Conservation (phyloP, 2,797 vertebrate species). For the Crenichthys baileyi region DNA sequence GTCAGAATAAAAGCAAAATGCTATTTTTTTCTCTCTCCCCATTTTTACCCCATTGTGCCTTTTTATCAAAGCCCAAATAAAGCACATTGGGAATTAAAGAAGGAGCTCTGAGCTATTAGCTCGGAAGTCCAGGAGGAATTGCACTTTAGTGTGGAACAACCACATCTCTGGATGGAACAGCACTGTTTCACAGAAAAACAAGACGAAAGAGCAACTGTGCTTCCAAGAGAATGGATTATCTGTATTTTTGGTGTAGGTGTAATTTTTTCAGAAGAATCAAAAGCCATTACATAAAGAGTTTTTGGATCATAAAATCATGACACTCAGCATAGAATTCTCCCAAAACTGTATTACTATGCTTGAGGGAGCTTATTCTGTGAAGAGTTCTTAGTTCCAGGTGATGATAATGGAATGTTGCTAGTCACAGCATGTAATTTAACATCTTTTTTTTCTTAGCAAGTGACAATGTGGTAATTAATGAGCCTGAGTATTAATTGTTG, state of each 20-base stretch:
- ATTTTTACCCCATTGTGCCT: slow-evolving; percentile 23
- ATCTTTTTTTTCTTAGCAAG: not conserved
- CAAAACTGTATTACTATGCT: not conserved
- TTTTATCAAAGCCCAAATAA: slow-evolving; percentile 38
- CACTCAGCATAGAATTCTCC: not conserved
- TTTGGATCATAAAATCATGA: not conserved
- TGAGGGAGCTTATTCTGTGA: not conserved
- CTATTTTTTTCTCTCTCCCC: slow-evolving; percentile 18
- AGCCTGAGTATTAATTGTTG: not conserved
- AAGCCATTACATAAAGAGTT: not conserved
- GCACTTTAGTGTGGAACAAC: slow-evolving; percentile 26
- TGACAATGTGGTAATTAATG: slow-evolving; percentile 2
- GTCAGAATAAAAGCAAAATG: slow-evolving; percentile 26
- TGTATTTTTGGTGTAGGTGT: not conserved
- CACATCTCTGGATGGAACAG: slow-evolving; percentile 23
- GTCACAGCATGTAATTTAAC: not conserved
- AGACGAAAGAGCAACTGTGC: slow-evolving; percentile 9
- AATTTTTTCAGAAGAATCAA: slow-evolving; percentile 5
- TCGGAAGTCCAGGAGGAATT: slow-evolving; percentile 25
- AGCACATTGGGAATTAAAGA: slow-evolving; percentile 26
- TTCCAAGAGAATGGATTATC: not conserved
- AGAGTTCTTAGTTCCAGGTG: not conserved
- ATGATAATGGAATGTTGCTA: not conserved
- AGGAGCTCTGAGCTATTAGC: slow-evolving; percentile 40
- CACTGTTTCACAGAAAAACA: slow-evolving; percentile 10